A percentile compares a stretch with the other conserved stretches of the same genome.
Evolutionary conservation across 2,888 invertebrate species (phyloP).

Genomic region (Acleris literana): DNA sequence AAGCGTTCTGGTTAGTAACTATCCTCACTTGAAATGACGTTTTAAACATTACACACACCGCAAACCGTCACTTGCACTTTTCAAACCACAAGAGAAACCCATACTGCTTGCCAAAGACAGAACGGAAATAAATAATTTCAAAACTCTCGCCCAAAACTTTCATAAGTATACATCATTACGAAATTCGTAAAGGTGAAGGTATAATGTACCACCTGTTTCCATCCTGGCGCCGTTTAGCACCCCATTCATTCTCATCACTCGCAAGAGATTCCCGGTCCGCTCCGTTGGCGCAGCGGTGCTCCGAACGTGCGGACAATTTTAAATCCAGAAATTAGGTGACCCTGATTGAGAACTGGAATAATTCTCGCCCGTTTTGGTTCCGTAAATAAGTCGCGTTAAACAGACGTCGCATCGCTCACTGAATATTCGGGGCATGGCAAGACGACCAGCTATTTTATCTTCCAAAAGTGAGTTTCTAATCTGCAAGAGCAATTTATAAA

Average conservation of each 20-base stretch:
- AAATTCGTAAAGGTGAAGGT: neutral
- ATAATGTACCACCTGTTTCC: neutral
- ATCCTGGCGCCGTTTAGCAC: neutral
- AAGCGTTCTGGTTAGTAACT: too few relatives aligned
- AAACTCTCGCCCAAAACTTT: too few relatives aligned
- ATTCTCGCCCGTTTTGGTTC: constrained; percentile 42
- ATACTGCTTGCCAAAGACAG: too few relatives aligned
- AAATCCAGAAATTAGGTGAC: constrained; percentile 37
- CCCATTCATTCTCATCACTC: constrained; percentile 10
- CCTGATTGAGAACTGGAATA: constrained; percentile 26
- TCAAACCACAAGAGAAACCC: too few relatives aligned
- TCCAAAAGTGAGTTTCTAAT: neutral
- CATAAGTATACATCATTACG: too few relatives aligned
- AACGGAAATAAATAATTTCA: too few relatives aligned
- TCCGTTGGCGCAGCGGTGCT: constrained; percentile 7
- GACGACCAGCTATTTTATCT: neutral
- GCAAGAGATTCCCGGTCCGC: neutral
- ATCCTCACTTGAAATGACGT: neutral
- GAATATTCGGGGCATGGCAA: too few relatives aligned
- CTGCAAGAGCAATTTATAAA: too few relatives aligned
- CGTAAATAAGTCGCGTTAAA: constrained; percentile 40
- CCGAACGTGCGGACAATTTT: constrained; percentile 35
- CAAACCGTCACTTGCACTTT: too few relatives aligned
- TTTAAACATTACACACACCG: neutral
- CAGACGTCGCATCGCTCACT: constrained; percentile 7